phyloP scores from a whole-genome alignment of 2,888 invertebrate genomes.

The Sepiola atlantica region DNA sequence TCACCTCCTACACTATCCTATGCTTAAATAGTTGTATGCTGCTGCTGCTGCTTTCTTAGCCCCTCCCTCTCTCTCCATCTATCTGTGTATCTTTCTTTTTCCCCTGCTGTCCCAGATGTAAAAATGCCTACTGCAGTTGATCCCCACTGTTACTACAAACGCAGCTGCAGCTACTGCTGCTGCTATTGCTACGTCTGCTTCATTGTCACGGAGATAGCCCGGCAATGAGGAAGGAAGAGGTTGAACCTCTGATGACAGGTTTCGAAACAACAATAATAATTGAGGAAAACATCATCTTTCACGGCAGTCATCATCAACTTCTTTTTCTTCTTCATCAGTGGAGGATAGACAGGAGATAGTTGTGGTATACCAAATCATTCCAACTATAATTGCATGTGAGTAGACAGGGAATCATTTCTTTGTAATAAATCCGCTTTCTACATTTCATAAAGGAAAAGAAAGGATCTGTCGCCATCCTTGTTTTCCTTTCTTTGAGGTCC shows the following conservation, averaged over 20 bases:
- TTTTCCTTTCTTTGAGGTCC: background rate
- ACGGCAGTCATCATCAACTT: background rate
- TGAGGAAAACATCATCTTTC: background rate
- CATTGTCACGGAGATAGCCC: background rate
- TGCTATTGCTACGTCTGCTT: background rate
- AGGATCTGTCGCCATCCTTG: background rate
- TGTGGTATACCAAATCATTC: background rate
- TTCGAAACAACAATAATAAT: conserved; percentile 8
- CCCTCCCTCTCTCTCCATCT: background rate
- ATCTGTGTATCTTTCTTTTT: too few relatives aligned
- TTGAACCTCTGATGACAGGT: background rate
- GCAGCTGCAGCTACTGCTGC: background rate
- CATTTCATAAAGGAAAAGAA: background rate
- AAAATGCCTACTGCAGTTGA: background rate
- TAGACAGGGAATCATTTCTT: background rate
- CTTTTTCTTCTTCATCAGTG: background rate
- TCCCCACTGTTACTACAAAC: background rate
- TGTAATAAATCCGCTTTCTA: background rate
- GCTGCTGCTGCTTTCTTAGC: background rate
- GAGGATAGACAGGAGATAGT: background rate
- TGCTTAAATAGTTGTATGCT: background rate
- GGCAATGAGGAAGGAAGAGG: background rate
- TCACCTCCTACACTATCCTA: background rate
- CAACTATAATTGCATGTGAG: conserved; percentile 32
- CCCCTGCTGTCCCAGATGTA: background rate